A percentile compares a stretch with the other conserved stretches of the same genome.
These are phyloP conservation scores for Coccyzus lansbergi DNA, from an alignment of 2,797 vertebrate species.

Conservation along the genomic window DNA sequence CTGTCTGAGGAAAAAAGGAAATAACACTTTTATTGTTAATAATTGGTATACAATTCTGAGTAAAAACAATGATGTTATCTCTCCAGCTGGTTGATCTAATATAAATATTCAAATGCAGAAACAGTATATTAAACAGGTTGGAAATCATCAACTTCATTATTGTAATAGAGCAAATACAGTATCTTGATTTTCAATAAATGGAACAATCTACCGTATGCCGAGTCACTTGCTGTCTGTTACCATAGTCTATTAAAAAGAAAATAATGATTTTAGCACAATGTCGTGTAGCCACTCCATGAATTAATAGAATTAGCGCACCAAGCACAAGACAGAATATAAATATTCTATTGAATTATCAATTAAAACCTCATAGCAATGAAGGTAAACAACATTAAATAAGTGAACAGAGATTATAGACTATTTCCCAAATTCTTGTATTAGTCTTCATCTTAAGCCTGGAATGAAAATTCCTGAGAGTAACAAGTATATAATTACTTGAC, in stretches of 20 bases:
- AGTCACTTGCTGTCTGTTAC: conserved; percentile 69
- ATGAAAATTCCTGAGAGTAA: conserved; percentile 73
- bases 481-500: conserved; percentile 72
- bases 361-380: conserved; percentile 70
- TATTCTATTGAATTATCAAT: conserved; percentile 71
- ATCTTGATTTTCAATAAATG: conserved; percentile 76
- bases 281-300: conserved; percentile 49
- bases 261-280: conserved; percentile 56
- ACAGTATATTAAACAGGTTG: conserved; percentile 81
- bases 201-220: conserved; percentile 69
- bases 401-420: conserved; percentile 71
- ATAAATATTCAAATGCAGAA: conserved; percentile 78
- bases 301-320: conserved; percentile 68
- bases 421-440: conserved; percentile 68
- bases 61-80: conserved; percentile 58
- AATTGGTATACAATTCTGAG: conserved; percentile 67
- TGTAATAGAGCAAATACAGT: conserved; percentile 74
- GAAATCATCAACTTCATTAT: conserved; percentile 80
- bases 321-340: conserved; percentile 58
- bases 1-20: neutral
- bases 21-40: conserved; percentile 69
- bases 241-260: conserved; percentile 66
- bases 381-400: conserved; percentile 63
- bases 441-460: conserved; percentile 67
- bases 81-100: conserved; percentile 81